phyloP scores from a whole-genome alignment of 2,113 vertebrate species.

The Nymphicus hollandicus region DNA sequence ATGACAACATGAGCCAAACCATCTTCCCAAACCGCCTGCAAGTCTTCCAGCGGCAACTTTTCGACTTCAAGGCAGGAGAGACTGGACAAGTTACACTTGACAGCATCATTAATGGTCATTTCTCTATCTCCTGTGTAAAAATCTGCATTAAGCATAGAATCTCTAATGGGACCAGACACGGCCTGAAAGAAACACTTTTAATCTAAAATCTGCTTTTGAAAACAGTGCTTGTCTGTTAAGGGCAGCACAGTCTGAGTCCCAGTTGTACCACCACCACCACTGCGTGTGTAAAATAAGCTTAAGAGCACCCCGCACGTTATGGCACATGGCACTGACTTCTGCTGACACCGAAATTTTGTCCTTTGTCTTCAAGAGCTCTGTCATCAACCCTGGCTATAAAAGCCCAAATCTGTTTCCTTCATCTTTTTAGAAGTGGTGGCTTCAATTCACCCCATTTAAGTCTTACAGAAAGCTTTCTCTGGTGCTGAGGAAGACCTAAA shows the following conservation, averaged over 20 bases:
- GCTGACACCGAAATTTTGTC: background rate
- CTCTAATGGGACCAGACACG: background rate
- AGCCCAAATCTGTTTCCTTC: background rate
- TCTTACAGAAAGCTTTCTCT: background rate
- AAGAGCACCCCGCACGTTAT: background rate
- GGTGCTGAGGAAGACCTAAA: background rate
- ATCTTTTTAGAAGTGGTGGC: background rate
- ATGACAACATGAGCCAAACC: background rate
- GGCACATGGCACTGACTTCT: background rate
- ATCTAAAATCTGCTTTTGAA: background rate
- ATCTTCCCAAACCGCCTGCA: background rate
- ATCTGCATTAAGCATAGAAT: background rate
- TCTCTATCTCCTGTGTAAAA: background rate
- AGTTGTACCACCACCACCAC: background rate
- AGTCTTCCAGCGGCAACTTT: background rate
- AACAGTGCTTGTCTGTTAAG: background rate
- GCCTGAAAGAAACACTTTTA: background rate
- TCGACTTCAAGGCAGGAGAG: background rate
- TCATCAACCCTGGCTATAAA: background rate
- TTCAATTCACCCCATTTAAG: background rate
- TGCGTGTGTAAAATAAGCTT: fast-evolving
- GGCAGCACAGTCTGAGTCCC: background rate
- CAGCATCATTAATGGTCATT: too few species aligned
- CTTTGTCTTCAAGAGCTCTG: background rate
- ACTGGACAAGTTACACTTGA: background rate